Percentiles rank a stretch among this genome's conserved stretches.
Evolutionary conservation across 1,140 invertebrate genomes (phyloP).

Genomic region (Drosophila subobscura): DNA sequence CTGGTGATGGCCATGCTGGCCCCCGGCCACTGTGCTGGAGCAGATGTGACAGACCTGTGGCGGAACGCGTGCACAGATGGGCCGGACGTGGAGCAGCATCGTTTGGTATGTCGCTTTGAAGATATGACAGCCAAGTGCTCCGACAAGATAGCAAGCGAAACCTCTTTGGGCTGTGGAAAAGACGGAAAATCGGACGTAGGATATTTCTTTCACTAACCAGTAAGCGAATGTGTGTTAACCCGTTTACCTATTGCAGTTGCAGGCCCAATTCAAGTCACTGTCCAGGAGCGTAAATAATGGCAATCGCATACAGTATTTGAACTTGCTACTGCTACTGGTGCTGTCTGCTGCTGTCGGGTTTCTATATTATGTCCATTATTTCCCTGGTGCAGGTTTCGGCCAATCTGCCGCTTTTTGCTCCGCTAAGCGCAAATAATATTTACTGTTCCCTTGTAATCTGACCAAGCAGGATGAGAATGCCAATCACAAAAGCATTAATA

Average conservation of each 20-base stretch:
- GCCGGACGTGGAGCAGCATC: constrained; percentile 69
- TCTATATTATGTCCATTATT: constrained; percentile 30
- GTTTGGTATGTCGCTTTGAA: constrained; percentile 56
- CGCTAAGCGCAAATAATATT: constrained; percentile 74
- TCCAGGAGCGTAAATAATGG: background rate
- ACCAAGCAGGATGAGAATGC: constrained; percentile 61
- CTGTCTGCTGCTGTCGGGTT: constrained; percentile 38
- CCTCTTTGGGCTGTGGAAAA: background rate
- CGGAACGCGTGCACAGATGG: constrained; percentile 36
- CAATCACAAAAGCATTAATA: constrained; percentile 19
- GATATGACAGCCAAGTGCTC: background rate
- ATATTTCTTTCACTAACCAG: no score
- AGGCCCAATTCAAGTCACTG: background rate
- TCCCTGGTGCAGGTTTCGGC: background rate
- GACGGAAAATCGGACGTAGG: background rate
- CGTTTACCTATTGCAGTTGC: background rate
- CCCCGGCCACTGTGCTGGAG: background rate
- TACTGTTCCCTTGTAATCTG: constrained; percentile 78
- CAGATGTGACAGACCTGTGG: constrained; percentile 64
- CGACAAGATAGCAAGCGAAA: background rate
- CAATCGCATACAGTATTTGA: constrained; percentile 30
- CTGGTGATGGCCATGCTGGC: constrained; percentile 69
- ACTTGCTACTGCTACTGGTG: constrained; percentile 28
- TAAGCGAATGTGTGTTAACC: no score
- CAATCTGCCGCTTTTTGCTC: constrained; percentile 31